Conservation (phyloP, 2,113 vertebrate species). For the Pongo pygmaeus region DNA sequence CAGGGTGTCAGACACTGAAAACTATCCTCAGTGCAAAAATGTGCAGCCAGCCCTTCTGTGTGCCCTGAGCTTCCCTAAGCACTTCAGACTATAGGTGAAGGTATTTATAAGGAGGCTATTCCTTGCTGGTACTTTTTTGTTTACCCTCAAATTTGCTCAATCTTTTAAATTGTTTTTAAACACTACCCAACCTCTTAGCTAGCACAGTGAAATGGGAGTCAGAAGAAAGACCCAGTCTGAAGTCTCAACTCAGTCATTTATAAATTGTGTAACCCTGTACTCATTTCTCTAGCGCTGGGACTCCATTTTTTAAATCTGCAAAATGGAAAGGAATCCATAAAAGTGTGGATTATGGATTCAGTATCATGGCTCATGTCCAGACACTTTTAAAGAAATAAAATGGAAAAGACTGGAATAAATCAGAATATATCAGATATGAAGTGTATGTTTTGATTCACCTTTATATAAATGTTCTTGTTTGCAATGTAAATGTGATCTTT, state of each 20-base stretch:
- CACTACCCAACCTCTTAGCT: not conserved
- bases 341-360: not conserved
- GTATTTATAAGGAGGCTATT: not conserved
- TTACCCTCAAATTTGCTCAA: not conserved
- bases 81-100: not conserved
- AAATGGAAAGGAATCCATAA: not conserved
- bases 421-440: not conserved
- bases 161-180: not conserved
- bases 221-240: not conserved
- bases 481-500: slow-evolving; percentile 21
- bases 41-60: not conserved
- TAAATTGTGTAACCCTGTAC: not conserved
- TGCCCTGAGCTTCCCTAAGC: not conserved
- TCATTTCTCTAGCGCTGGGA: not conserved
- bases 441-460: slow-evolving; percentile 34
- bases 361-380: not conserved
- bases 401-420: slow-evolving; percentile 2
- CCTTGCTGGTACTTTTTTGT: not conserved
- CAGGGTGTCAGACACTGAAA: rapidly evolving
- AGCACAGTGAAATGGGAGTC: not conserved
- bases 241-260: not conserved
- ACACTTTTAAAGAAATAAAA: slow-evolving; percentile 19
- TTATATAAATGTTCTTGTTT: slow-evolving; percentile 20
- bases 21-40: not conserved
- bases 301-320: not conserved